phyloP scores from a whole-genome alignment of 2,113 vertebrate species.

The Rhea pennata region DNA sequence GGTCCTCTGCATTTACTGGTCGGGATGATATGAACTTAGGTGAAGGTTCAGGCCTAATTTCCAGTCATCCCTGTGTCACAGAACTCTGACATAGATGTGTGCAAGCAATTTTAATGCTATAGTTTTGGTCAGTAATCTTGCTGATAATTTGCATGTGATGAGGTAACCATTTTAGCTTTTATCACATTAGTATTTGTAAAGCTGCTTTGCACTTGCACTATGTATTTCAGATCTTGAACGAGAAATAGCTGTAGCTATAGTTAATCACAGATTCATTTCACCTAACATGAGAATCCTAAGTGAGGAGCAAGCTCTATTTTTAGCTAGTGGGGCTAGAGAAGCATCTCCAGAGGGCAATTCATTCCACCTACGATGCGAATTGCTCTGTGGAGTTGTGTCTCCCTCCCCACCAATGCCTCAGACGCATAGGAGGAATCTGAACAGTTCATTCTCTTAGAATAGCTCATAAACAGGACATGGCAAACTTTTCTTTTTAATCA shows the following conservation, averaged over 20 bases:
- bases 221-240: not conserved
- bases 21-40: not conserved
- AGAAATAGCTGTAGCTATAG: not conserved
- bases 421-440: not conserved
- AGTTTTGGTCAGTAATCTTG: not conserved
- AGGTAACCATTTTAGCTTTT: not conserved
- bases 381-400: not conserved
- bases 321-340: not conserved
- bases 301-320: not conserved
- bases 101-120: not conserved
- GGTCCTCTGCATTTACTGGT: not conserved
- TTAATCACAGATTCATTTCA: not conserved
- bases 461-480: fast-evolving
- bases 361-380: not conserved
- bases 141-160: not conserved
- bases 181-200: not conserved
- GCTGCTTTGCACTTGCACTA: not conserved
- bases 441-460: not conserved
- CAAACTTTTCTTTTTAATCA: not conserved
- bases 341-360: not conserved
- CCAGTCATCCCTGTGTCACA: not conserved
- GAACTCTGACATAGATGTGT: not conserved
- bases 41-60: not conserved
- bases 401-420: not conserved
- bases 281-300: not conserved